Evolutionary conservation across 2,888 invertebrate genomes (phyloP).

Genomic region (Pinctada fucata): DNA sequence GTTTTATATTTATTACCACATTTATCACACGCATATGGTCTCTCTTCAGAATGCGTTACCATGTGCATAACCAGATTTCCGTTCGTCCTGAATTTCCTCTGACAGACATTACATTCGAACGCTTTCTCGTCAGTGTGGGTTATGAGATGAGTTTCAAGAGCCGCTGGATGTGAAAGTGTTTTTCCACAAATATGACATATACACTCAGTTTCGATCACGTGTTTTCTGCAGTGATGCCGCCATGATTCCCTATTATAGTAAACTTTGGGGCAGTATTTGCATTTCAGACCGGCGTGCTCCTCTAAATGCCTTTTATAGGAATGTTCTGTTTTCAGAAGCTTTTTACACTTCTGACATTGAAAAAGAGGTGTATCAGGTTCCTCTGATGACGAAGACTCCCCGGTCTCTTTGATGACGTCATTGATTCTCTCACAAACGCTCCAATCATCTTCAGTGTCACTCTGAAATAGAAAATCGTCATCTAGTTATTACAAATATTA

Average conservation of each 20-base stretch:
- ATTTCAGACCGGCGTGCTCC: neutral
- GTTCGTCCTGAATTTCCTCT: neutral
- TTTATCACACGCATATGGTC: conserved; percentile 10
- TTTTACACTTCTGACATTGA: neutral
- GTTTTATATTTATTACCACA: neutral
- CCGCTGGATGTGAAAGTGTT: neutral
- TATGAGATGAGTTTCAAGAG: neutral
- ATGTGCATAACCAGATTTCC: neutral
- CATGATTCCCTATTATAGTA: neutral
- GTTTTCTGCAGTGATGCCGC: neutral
- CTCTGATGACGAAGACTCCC: neutral
- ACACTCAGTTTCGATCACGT: neutral
- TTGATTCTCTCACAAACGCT: neutral
- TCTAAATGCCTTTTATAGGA: neutral
- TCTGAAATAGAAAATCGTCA: too few species aligned
- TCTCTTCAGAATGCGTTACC: conserved; percentile 7
- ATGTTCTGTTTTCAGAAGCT: neutral
- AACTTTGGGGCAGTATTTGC: neutral
- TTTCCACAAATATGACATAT: conserved; percentile 17
- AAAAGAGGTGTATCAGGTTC: neutral
- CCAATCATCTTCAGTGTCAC: neutral
- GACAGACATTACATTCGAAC: conserved; percentile 8
- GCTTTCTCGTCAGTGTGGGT: conserved; percentile 13
- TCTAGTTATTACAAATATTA: too few species aligned
- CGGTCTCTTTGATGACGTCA: neutral